These are phyloP conservation scores for Helicoverpa armigera DNA, from an alignment of 1,140 invertebrate genomes.

Conservation along the genomic window DNA sequence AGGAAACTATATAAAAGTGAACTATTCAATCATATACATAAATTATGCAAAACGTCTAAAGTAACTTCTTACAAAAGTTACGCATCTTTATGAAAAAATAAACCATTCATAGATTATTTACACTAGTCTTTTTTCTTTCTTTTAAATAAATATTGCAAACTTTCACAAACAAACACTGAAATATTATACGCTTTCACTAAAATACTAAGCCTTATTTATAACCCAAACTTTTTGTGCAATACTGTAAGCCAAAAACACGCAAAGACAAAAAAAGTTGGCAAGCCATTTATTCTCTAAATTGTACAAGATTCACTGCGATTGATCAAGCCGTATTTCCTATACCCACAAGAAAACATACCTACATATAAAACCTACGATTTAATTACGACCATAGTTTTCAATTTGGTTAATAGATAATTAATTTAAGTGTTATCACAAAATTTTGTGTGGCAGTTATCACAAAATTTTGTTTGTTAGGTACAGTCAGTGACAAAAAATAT, in stretches of 20 bases:
- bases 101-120: neutral
- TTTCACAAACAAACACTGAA: constrained; percentile 3
- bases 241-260: neutral
- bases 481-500: neutral
- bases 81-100: neutral
- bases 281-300: neutral
- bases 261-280: neutral
- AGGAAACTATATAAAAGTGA: no score
- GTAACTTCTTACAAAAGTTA: neutral
- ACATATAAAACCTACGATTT: neutral
- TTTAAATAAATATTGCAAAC: neutral
- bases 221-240: neutral
- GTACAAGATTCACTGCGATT: neutral
- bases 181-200: neutral
- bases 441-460: neutral
- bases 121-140: neutral
- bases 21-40: no score
- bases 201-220: neutral
- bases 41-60: no score
- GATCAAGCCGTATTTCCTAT: neutral
- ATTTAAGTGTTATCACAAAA: no score
- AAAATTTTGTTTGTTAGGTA: no score
- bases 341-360: no score
- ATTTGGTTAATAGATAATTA: neutral
- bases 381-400: no score